Percentiles rank a stretch among this genome's conserved stretches.
Conservation (phyloP, 35 echinoderm and acorn worm genomes). For the Acanthaster planci region DNA sequence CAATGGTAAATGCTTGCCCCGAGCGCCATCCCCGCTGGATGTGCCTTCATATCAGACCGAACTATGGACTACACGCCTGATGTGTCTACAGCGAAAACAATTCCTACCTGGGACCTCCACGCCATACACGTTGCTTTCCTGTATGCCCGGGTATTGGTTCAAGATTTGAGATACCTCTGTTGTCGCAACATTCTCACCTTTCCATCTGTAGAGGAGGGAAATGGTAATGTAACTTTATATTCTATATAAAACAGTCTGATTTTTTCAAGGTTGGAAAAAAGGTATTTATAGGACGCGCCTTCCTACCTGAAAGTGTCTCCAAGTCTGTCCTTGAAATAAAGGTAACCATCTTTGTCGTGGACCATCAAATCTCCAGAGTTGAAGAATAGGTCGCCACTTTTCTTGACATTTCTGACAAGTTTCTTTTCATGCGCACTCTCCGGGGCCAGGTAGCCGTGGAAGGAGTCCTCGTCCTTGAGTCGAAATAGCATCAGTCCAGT, state of each 20-base stretch:
- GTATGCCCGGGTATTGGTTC: slow-evolving; percentile 40
- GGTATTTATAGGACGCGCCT: neutral
- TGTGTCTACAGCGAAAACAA: neutral
- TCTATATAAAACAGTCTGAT: neutral
- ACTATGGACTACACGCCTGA: neutral
- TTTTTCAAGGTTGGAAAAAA: neutral
- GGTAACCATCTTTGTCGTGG: slow-evolving; percentile 61
- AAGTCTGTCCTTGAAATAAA: slow-evolving; percentile 81
- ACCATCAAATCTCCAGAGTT: slow-evolving; percentile 79
- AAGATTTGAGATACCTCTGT: slow-evolving; percentile 74
- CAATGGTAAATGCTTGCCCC: too few relatives aligned
- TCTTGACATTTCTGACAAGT: slow-evolving; percentile 50
- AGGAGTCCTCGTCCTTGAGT: slow-evolving; percentile 13
- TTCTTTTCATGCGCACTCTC: slow-evolving; percentile 59
- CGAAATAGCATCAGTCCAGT: slow-evolving; percentile 55
- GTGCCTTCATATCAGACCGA: neutral
- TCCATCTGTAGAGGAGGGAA: slow-evolving; percentile 66
- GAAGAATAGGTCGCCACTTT: slow-evolving; percentile 62
- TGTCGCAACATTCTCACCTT: slow-evolving; percentile 93
- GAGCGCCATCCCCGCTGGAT: too few relatives aligned
- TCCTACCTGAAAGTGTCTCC: slow-evolving; percentile 92
- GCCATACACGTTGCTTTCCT: slow-evolving; percentile 80
- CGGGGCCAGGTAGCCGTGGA: slow-evolving; percentile 57
- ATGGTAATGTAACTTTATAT: neutral
- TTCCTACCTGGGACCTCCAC: slow-evolving; percentile 67